Percentiles rank a stretch among this genome's conserved stretches.
Conservation (phyloP, 2,797 vertebrate genomes). For the Falco cherrug region DNA sequence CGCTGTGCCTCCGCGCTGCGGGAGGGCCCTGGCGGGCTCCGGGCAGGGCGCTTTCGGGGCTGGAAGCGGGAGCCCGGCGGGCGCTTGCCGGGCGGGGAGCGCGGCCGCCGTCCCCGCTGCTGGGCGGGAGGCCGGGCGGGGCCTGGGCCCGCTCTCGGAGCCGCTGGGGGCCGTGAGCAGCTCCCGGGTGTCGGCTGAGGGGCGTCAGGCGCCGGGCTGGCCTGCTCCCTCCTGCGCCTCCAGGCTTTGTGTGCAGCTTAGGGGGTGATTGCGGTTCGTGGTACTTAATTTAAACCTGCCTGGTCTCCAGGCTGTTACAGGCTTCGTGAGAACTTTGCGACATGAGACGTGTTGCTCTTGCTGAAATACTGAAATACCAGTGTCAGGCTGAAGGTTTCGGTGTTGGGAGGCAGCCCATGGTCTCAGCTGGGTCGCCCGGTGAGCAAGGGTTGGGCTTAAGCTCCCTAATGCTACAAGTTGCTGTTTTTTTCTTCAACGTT, state of each 20-base stretch:
- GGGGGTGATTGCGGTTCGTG: neutral
- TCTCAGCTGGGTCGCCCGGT: neutral
- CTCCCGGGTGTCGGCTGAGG: neutral
- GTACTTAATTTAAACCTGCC: neutral
- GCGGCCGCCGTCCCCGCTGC: neutral
- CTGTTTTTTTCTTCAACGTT: neutral
- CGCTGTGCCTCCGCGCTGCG: neutral
- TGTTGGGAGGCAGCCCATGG: neutral
- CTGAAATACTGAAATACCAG: neutral
- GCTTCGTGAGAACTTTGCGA: neutral
- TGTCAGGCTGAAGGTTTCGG: neutral
- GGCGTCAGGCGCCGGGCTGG: accelerated
- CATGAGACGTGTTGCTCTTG: accelerated
- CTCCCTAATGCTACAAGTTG: neutral
- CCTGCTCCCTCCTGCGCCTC: neutral
- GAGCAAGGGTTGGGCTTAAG: neutral
- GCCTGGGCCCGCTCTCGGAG: too few relatives aligned
- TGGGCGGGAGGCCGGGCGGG: too few relatives aligned
- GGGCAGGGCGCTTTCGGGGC: neutral
- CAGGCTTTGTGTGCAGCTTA: neutral
- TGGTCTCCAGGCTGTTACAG: neutral
- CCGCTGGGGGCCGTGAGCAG: neutral
- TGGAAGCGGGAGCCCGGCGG: neutral
- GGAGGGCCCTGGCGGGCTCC: neutral
- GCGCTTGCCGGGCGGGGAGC: neutral